Evolutionary conservation across 2,888 invertebrate genomes (phyloP).

Genomic region (Eucriotettix oculatus): DNA sequence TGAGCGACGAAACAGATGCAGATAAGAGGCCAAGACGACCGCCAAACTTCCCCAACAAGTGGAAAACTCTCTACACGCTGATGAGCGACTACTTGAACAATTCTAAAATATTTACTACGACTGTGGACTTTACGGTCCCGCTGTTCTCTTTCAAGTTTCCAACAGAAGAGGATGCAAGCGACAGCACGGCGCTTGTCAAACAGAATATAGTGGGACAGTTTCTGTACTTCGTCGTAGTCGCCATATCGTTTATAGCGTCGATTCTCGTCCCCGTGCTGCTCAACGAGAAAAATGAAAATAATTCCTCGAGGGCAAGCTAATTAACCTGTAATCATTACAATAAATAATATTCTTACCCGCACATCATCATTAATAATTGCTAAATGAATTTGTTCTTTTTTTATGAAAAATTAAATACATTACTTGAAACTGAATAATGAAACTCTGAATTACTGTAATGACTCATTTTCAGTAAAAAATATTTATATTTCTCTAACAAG

Average conservation of each 20-base stretch:
- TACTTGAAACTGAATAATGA: too few species aligned
- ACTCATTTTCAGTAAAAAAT: too few species aligned
- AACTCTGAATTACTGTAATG: too few species aligned
- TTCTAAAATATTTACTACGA: constrained; percentile 5
- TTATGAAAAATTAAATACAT: too few species aligned
- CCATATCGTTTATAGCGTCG: constrained; percentile 3
- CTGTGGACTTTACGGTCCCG: constrained; percentile 6
- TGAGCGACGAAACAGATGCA: too few species aligned
- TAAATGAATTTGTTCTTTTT: too few species aligned
- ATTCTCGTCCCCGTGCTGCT: constrained; percentile 3
- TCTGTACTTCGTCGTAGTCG: constrained; percentile 1
- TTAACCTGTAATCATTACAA: too few species aligned
- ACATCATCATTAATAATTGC: too few species aligned
- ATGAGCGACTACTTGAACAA: constrained; percentile 4
- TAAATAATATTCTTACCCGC: too few species aligned
- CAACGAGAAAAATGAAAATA: neutral
- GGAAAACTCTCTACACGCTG: neutral
- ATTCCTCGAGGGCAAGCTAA: too few species aligned
- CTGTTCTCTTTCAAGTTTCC: constrained; percentile 7
- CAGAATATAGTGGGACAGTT: constrained; percentile 6
- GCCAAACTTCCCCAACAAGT: neutral
- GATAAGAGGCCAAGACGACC: constrained; percentile 31
- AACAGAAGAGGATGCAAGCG: constrained; percentile 2
- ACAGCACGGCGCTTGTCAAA: constrained; percentile 2
- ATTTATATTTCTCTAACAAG: too few species aligned